Conservation (phyloP, 1,140 invertebrate genomes). For the Drosophila persimilis region DNA sequence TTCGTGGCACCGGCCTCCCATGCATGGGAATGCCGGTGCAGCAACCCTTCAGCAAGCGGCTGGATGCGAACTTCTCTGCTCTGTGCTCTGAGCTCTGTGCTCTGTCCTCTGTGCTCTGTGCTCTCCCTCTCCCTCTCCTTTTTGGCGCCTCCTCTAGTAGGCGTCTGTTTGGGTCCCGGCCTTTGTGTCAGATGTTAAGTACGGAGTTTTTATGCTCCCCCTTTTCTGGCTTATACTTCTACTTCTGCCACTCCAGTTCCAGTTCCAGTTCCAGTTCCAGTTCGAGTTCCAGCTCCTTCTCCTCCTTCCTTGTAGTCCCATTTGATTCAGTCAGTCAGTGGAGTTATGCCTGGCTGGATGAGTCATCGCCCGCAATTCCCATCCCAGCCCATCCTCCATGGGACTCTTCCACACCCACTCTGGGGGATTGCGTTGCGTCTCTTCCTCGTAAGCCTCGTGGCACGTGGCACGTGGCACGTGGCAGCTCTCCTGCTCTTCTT, state of each 20-base stretch:
- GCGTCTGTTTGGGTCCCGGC: slow-evolving; percentile 24
- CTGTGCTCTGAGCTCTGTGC: too few relatives aligned
- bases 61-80: too few relatives aligned
- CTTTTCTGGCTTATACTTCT: neutral
- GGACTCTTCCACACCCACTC: neutral
- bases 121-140: neutral
- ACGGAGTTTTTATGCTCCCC: slow-evolving; percentile 20
- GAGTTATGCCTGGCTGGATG: slow-evolving; percentile 63
- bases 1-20: slow-evolving; percentile 2
- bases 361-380: slow-evolving; percentile 49
- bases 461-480: slow-evolving; percentile 43
- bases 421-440: neutral
- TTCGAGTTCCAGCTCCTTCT: neutral
- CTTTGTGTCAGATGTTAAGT: slow-evolving; percentile 74
- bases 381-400: neutral
- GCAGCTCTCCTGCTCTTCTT: slow-evolving; percentile 11
- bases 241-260: slow-evolving; percentile 3
- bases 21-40: neutral
- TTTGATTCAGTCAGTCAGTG: slow-evolving; percentile 57
- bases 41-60: neutral
- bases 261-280: too few relatives aligned
- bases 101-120: too few relatives aligned
- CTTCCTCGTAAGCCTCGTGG: neutral
- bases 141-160: neutral
- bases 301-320: slow-evolving; percentile 2